phyloP scores from a whole-genome alignment of 2,797 vertebrate genomes.

The Scyliorhinus canicula region DNA sequence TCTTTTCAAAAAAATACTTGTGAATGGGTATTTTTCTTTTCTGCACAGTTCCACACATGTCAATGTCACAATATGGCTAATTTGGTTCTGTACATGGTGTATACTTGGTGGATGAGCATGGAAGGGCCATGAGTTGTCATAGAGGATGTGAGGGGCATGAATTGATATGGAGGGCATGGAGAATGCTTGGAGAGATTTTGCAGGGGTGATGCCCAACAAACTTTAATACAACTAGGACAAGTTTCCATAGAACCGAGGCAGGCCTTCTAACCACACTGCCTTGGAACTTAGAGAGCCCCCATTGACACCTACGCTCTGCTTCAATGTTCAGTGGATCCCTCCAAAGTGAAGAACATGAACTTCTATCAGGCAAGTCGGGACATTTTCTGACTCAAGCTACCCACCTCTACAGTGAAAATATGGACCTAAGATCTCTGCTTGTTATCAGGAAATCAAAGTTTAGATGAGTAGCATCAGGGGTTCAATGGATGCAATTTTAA shows the following conservation, averaged over 20 bases:
- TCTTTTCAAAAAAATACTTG: neutral
- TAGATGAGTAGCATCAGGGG: neutral
- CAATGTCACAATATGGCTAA: neutral
- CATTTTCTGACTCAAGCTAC: neutral
- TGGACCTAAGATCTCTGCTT: neutral
- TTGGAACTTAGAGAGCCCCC: too few relatives aligned
- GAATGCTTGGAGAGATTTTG: neutral
- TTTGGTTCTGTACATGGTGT: neutral
- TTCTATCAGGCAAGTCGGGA: neutral
- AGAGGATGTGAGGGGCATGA: too few relatives aligned
- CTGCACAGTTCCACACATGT: neutral
- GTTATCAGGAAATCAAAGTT: neutral
- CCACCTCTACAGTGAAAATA: neutral
- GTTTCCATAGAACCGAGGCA: neutral
- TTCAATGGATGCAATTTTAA: too few relatives aligned
- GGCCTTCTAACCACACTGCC: neutral
- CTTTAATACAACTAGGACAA: neutral
- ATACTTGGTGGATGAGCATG: neutral
- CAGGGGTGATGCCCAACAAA: neutral
- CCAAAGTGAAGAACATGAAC: too few relatives aligned
- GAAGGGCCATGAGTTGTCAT: neutral
- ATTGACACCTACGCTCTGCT: too few relatives aligned
- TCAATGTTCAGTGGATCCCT: too few relatives aligned
- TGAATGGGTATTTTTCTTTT: neutral
- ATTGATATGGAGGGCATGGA: neutral